These are phyloP conservation scores for Hypselothyrea guttata DNA, from an alignment of 2,888 invertebrate species.

Conservation along the genomic window DNA sequence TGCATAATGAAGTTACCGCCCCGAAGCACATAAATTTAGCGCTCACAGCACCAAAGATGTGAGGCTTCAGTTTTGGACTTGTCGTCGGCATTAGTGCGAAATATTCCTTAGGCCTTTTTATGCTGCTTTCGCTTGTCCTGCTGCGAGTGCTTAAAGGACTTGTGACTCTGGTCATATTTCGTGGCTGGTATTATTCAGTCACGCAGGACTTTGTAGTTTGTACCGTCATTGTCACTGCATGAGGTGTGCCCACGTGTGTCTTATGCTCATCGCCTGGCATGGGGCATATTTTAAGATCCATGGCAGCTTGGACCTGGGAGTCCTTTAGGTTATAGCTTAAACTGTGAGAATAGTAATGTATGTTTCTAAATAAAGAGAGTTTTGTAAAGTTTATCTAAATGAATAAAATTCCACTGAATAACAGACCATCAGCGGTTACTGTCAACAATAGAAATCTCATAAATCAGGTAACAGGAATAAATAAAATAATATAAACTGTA, in stretches of 20 bases:
- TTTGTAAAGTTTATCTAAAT: no score
- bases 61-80: slow-evolving; percentile 52
- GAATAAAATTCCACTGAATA: no score
- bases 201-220: slow-evolving; percentile 32
- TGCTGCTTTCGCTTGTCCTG: slow-evolving; percentile 54
- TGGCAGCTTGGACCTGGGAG: not conserved
- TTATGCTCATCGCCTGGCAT: slow-evolving; percentile 36
- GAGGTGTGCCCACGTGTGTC: slow-evolving; percentile 70
- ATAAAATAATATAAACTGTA: no score
- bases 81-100: slow-evolving; percentile 61
- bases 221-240: slow-evolving; percentile 61
- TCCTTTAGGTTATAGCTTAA: not conserved
- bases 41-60: slow-evolving; percentile 52
- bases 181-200: slow-evolving; percentile 40
- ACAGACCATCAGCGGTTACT: no score
- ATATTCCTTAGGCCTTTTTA: slow-evolving; percentile 62
- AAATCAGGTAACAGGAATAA: no score
- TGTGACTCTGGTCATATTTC: slow-evolving; percentile 66
- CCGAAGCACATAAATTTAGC: slow-evolving; percentile 70
- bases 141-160: slow-evolving; percentile 76
- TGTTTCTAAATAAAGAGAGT: no score
- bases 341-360: no score
- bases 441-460: no score
- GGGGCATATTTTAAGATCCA: not conserved
- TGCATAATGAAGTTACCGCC: slow-evolving; percentile 76